Base-by-base conservation (phyloP, 2,888 invertebrate species). In the Sisyra terminalis region DNA sequence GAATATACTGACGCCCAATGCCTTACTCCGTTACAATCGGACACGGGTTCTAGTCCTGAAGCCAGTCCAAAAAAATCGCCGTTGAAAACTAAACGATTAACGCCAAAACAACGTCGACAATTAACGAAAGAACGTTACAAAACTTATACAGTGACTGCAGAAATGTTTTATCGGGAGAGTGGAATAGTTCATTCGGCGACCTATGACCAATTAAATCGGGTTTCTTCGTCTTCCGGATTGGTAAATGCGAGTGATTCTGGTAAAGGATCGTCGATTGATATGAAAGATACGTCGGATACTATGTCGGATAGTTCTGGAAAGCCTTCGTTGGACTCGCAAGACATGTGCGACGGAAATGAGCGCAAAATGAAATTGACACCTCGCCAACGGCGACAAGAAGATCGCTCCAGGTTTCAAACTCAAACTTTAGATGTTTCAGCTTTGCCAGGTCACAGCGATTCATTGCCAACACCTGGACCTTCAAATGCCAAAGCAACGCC, bases 61-160 rank as follows among this genome's bases (percentile, higher is more conserved):
- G 78, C 81, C 0, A 82, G 84, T 0, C 83, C 84, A 0, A 79
- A 76, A 49, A 76, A 71, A 52, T 67, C 67, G 18, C 59, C 64
- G 42, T 64, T 64, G 50, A 55, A 61, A 1, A 59, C 63, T 39
- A 63, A 57, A 45, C 57, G 58, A 40, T 54, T 83, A 45, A 86
- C 84, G 0, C 83, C 85, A 0, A 86, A 83, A 58, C 84, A 86
- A 55, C 78, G 78, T 53, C 65, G 87, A 32, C 75, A 74, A 49
- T 59, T 78, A 30, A 73, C 78, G 2, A 82, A 83, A 55, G 85
- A 88, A 51, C 72, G 88, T 46, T 86, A 78, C 56, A 81, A 78
- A 56, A 88, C 87, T 0, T 88, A 87, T 55, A 86, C 84, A 0
- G 82, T 87, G 32, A 77, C 75, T 0, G 77, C 71, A 1, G 71